These are phyloP conservation scores for Cinclus mexicanus DNA, from an alignment of 2,113 vertebrate genomes.

Conservation along the genomic window DNA sequence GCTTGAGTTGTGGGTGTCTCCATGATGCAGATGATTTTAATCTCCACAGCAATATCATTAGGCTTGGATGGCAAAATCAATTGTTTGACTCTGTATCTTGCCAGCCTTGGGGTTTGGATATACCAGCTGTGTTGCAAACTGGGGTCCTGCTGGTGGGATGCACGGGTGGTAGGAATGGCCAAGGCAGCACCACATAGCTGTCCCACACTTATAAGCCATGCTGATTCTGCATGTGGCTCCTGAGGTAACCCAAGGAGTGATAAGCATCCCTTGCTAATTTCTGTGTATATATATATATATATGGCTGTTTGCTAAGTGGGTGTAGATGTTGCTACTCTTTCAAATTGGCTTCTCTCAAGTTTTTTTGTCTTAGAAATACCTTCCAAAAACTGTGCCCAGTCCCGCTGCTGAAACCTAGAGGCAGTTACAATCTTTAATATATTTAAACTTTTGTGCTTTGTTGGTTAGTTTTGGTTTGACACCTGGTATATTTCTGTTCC, in stretches of 20 bases:
- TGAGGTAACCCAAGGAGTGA: neutral
- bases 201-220: neutral
- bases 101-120: neutral
- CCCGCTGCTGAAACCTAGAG: neutral
- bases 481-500: constrained; percentile 32
- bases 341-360: neutral
- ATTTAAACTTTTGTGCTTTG: neutral
- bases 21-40: neutral
- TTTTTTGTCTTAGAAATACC: neutral
- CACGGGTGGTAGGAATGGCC: neutral
- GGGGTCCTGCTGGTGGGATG: neutral
- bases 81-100: neutral
- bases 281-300: neutral
- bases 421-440: neutral
- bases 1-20: neutral
- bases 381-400: neutral
- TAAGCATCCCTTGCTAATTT: neutral
- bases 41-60: neutral
- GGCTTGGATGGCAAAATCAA: neutral
- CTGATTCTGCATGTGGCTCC: neutral
- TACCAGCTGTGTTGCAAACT: neutral
- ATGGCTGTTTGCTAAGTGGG: neutral
- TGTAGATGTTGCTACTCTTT: neutral
- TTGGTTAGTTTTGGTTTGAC: constrained; percentile 33
- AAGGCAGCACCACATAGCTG: neutral